A percentile compares a stretch with the other conserved stretches of the same genome.
Evolutionary conservation across 2,888 invertebrate species (phyloP).

Genomic region (Rhogogaster chlorosoma): DNA sequence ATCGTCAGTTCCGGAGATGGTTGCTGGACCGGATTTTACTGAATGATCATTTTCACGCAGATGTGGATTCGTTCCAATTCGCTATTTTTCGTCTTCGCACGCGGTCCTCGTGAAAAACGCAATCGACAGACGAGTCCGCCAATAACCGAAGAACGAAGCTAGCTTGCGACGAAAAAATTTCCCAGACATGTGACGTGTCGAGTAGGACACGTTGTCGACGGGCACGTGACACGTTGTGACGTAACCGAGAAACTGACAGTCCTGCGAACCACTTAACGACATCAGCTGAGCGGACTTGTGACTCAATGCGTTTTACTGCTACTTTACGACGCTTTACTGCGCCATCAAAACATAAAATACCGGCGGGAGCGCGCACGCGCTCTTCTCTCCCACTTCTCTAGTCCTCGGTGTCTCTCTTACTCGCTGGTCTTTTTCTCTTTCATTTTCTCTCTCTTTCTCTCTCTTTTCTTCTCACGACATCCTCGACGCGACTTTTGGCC

Average conservation of each 20-base stretch:
- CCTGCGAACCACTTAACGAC: conserved; percentile 75
- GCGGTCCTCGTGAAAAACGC: neutral
- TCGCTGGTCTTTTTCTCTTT: neutral
- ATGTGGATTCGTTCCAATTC: neutral
- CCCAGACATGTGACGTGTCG: neutral
- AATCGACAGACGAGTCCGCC: neutral
- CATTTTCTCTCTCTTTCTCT: neutral
- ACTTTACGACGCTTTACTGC: conserved; percentile 77
- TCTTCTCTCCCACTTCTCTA: conserved; percentile 47
- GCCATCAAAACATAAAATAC: conserved; percentile 78
- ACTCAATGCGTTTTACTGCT: conserved; percentile 78
- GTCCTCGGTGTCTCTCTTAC: conserved; percentile 16
- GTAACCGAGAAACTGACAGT: conserved; percentile 65
- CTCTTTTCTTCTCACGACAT: conserved; percentile 41
- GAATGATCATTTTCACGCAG: neutral
- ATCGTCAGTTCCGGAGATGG: neutral
- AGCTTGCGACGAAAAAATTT: neutral
- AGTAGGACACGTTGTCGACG: conserved; percentile 48
- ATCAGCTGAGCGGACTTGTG: conserved; percentile 77
- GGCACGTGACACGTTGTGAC: conserved; percentile 60
- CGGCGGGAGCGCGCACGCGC: conserved; percentile 73
- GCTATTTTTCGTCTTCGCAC: neutral
- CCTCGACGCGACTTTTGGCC: conserved; percentile 54
- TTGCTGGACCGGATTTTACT: no score
- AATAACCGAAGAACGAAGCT: neutral